Conservation (phyloP, 2,888 invertebrate genomes). For the Philhelius pedissequus region DNA sequence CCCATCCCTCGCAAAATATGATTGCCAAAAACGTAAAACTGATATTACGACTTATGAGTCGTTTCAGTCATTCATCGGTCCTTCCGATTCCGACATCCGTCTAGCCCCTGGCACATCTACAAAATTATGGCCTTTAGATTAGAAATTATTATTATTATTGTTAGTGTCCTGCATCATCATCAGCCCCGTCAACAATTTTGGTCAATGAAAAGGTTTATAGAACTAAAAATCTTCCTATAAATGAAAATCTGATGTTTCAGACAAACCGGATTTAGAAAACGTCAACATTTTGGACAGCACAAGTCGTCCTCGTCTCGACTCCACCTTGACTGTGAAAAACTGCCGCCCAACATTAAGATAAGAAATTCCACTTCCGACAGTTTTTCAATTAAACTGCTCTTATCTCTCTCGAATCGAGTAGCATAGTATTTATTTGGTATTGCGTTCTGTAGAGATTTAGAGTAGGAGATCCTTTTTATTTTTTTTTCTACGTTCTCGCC, state of each 20-base stretch:
- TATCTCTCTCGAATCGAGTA: conserved; percentile 21
- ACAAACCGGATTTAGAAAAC: conserved; percentile 66
- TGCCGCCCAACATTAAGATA: conserved; percentile 66
- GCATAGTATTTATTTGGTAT: conserved; percentile 53
- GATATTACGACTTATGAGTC: background rate
- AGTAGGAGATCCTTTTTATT: conserved; percentile 48
- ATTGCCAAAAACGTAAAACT: background rate
- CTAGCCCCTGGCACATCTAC: conserved; percentile 8
- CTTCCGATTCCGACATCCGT: conserved; percentile 54
- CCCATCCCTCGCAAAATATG: background rate
- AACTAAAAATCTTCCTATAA: conserved; percentile 30
- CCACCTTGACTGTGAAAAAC: conserved; percentile 39
- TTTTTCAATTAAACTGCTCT: conserved; percentile 67
- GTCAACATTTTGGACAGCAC: conserved; percentile 65
- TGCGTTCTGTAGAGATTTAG: conserved; percentile 17
- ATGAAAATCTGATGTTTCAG: conserved; percentile 28
- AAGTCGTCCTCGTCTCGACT: conserved; percentile 31
- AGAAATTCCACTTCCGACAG: conserved; percentile 68
- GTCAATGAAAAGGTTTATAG: background rate
- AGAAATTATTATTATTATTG: conserved; percentile 48
- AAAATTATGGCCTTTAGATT: conserved; percentile 57
- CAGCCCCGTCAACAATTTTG: background rate
- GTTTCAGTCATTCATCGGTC: background rate
- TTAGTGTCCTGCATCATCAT: conserved; percentile 35
- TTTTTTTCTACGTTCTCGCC: conserved; percentile 1